phyloP scores from a whole-genome alignment of 2,797 vertebrate genomes.

The Trachops cirrhosus region DNA sequence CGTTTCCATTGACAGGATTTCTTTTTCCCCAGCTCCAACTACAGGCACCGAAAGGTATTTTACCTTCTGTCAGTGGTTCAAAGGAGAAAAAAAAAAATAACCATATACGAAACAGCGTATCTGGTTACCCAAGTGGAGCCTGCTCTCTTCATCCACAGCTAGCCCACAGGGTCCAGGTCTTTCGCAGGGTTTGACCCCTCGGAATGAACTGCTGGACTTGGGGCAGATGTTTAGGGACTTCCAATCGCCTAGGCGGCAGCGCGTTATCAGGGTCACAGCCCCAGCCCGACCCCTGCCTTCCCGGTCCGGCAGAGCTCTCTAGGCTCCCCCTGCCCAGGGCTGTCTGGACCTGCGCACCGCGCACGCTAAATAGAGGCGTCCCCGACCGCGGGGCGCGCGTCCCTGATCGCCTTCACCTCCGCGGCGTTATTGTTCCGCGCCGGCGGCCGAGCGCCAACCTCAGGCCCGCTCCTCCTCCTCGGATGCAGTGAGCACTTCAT shows the following conservation, averaged over 20 bases:
- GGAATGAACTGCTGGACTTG: not conserved
- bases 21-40: constrained; percentile 75
- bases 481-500: constrained; percentile 54
- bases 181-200: not conserved
- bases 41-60: constrained; percentile 76
- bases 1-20: constrained; percentile 63
- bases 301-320: not conserved
- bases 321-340: not conserved
- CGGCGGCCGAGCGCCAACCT: constrained; percentile 27
- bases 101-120: not conserved
- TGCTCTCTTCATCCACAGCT: constrained; percentile 30
- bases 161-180: constrained; percentile 50
- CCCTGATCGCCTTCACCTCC: not conserved
- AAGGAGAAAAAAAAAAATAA: constrained; percentile 35
- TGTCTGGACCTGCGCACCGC: not conserved
- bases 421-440: constrained; percentile 69
- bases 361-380: not conserved
- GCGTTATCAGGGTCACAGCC: not conserved
- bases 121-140: not conserved
- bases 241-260: not conserved
- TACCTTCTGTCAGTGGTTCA: constrained; percentile 66
- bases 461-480: constrained; percentile 42
- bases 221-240: not conserved
- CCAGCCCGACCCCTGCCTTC: not conserved
- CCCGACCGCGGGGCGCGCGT: not conserved